Evolutionary conservation across 2,797 vertebrate species (phyloP).

Genomic region (Lophius americanus): DNA sequence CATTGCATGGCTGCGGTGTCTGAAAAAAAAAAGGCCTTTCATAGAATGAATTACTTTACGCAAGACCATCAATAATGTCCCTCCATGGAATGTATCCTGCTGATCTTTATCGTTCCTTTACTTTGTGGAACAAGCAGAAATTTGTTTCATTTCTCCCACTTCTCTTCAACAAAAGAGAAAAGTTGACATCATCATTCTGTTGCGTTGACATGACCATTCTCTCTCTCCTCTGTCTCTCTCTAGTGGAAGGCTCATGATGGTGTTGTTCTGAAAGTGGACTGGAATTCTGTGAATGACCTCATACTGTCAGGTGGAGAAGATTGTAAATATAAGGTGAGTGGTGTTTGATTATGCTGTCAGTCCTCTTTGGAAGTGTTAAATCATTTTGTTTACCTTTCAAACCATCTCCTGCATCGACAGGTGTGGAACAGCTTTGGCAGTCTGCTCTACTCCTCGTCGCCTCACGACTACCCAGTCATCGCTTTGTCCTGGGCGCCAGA

Average conservation of each 20-base stretch:
- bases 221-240: constrained; percentile 44
- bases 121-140: no score
- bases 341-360: not conserved
- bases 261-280: constrained; percentile 93
- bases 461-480: constrained; percentile 91
- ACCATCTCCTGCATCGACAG: constrained; percentile 67
- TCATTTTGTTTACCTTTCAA: constrained; percentile 7
- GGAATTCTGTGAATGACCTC: constrained; percentile 94
- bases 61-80: constrained; percentile 1
- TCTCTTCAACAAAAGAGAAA: no score
- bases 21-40: not conserved
- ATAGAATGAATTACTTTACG: not conserved
- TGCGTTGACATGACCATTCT: not conserved
- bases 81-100: not conserved
- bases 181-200: no score
- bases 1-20: not conserved
- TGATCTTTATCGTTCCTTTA: not conserved
- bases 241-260: constrained; percentile 99
- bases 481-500: constrained; percentile 93
- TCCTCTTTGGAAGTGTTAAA: constrained; percentile 1
- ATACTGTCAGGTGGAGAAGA: constrained; percentile 96
- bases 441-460: constrained; percentile 85
- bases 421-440: constrained; percentile 96
- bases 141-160: no score
- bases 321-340: constrained; percentile 93